phyloP scores from a whole-genome alignment of 2,113 vertebrate genomes.

The Indicator indicator region DNA sequence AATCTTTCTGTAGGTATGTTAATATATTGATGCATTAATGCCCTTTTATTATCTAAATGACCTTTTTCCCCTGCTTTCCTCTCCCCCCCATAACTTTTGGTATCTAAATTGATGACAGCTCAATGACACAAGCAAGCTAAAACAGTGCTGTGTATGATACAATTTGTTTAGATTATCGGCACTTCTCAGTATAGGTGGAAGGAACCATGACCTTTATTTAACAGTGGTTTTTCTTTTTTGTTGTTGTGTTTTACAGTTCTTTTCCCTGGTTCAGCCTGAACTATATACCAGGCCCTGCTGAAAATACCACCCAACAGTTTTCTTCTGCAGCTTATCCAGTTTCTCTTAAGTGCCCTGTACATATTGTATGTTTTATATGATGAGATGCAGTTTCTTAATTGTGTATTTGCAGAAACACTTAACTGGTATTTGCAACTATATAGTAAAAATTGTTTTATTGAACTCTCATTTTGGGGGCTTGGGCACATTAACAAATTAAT shows the following conservation, averaged over 20 bases:
- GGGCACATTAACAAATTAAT: constrained; percentile 88
- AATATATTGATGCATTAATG: constrained; percentile 82
- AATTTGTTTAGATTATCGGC: constrained; percentile 85
- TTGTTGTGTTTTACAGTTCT: constrained; percentile 99
- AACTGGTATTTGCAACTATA: constrained; percentile 87
- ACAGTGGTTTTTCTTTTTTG: constrained; percentile 99
- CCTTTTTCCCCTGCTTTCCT: constrained; percentile 68
- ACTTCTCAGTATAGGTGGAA: constrained; percentile 89
- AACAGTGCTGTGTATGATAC: constrained; percentile 84
- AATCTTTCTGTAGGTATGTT: constrained; percentile 82
- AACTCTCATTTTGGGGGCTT: constrained; percentile 89
- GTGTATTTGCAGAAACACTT: constrained; percentile 84
- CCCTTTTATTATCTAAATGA: constrained; percentile 78
- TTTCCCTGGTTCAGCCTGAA: constrained; percentile 99
- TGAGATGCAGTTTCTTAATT: constrained; percentile 88
- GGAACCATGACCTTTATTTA: constrained; percentile 97
- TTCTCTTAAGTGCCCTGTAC: constrained; percentile 98
- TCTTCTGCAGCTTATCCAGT: constrained; percentile 99
- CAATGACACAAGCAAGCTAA: constrained; percentile 81
- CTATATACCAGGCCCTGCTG: constrained; percentile 99
- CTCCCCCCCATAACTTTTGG: constrained; percentile 77
- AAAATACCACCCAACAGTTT: constrained; percentile 99
- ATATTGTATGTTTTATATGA: constrained; percentile 92
- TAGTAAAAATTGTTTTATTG: constrained; percentile 84
- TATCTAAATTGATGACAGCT: constrained; percentile 84